phyloP scores from a whole-genome alignment of 1,140 invertebrate genomes.

The Diabrotica virgifera region DNA sequence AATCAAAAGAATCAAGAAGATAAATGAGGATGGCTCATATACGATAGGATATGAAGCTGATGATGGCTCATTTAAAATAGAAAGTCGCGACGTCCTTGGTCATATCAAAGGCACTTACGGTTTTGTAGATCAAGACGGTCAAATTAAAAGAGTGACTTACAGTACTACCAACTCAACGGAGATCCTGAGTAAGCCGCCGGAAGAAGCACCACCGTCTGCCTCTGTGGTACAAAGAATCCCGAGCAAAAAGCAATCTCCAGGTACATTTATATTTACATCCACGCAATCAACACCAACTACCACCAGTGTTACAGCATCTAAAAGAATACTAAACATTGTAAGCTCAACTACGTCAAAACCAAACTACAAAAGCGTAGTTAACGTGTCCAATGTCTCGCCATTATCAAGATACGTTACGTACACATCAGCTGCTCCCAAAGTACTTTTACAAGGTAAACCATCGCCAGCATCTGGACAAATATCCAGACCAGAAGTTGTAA shows the following conservation, averaged over 20 bases:
- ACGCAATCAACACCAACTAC: constrained; percentile 37
- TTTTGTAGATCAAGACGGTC: constrained; percentile 75
- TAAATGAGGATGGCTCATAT: constrained; percentile 81
- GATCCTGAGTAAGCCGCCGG: constrained; percentile 51
- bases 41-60: constrained; percentile 82
- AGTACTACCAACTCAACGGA: constrained; percentile 57
- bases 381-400: constrained; percentile 35
- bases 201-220: constrained; percentile 49
- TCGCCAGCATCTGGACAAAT: constrained; percentile 31
- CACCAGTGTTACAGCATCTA: constrained; percentile 55
- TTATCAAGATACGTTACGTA: constrained; percentile 32
- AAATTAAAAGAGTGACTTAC: constrained; percentile 83
- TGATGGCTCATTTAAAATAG: constrained; percentile 81
- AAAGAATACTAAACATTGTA: constrained; percentile 54
- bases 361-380: constrained; percentile 45
- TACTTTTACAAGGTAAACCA: constrained; percentile 34
- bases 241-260: constrained; percentile 35
- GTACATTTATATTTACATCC: constrained; percentile 36
- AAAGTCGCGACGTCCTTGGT: constrained; percentile 75
- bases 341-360: constrained; percentile 41
- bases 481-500: constrained; percentile 35
- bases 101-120: constrained; percentile 85
- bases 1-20: constrained; percentile 73
- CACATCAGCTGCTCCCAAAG: constrained; percentile 36
- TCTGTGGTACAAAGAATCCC: constrained; percentile 54